phyloP scores from a whole-genome alignment of 2,888 invertebrate genomes.

The Sphecodes monilicornis region DNA sequence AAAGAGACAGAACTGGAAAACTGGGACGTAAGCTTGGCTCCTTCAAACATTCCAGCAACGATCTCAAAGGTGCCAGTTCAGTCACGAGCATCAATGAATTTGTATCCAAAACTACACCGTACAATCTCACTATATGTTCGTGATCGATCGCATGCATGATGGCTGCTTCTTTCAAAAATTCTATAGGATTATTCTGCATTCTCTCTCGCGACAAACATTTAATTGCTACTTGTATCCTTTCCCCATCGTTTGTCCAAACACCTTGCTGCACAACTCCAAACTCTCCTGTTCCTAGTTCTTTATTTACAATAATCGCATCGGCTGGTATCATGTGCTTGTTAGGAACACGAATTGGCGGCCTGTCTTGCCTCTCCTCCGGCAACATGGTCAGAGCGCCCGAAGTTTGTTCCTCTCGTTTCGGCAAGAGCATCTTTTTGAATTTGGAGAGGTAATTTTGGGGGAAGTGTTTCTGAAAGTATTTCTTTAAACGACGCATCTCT shows the following conservation, averaged over 20 bases:
- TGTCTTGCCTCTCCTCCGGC: constrained; percentile 82
- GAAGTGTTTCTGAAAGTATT: constrained; percentile 96
- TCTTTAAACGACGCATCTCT: constrained; percentile 96
- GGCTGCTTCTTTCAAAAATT: constrained; percentile 98
- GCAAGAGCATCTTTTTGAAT: constrained; percentile 92
- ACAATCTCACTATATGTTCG: constrained; percentile 98
- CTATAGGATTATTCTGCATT: constrained; percentile 98
- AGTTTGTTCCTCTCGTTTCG: constrained; percentile 85
- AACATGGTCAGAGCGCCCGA: constrained; percentile 80
- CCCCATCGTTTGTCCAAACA: constrained; percentile 97
- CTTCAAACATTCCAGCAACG: constrained; percentile 97
- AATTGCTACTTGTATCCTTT: constrained; percentile 97
- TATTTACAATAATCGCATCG: constrained; percentile 96
- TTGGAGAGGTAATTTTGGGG: constrained; percentile 97
- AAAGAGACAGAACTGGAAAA: constrained; percentile 96
- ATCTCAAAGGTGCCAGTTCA: constrained; percentile 97
- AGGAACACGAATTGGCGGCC: constrained; percentile 87
- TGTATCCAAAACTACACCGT: constrained; percentile 98
- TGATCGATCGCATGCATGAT: constrained; percentile 99
- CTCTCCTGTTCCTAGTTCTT: constrained; percentile 98
- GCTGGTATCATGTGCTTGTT: constrained; percentile 94
- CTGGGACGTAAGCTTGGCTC: constrained; percentile 95
- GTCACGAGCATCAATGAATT: constrained; percentile 93
- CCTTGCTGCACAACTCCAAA: constrained; percentile 99
- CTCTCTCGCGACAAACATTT: constrained; percentile 97